Conservation (phyloP, 1,140 invertebrate species). For the Diorhabda carinulata region DNA sequence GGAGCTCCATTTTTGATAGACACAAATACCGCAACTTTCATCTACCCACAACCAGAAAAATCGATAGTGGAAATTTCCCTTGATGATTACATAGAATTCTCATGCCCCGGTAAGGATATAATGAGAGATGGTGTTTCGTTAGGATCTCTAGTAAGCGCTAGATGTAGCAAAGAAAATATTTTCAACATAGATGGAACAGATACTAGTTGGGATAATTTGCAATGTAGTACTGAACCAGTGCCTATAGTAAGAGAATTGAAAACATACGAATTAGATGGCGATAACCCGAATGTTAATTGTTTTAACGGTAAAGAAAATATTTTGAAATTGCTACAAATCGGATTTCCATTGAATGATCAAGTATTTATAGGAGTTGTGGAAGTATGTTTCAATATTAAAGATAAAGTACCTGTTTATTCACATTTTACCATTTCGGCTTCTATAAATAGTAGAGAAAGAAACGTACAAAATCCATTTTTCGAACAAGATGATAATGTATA, state of each 20-base stretch:
- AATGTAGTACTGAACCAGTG: background rate
- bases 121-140: background rate
- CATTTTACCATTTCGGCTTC: background rate
- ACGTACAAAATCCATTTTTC: background rate
- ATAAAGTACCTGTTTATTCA: background rate
- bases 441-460: background rate
- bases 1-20: background rate
- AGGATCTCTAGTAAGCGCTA: background rate
- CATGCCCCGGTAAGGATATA: background rate
- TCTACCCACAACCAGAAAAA: background rate
- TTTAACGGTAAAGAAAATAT: background rate
- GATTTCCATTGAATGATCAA: background rate
- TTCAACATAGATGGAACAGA: background rate
- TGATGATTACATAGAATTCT: background rate
- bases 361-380: background rate
- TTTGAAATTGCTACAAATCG: background rate
- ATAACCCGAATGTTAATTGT: background rate
- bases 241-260: background rate
- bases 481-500: background rate
- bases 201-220: background rate
- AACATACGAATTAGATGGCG: background rate
- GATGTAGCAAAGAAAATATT: background rate
- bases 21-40: background rate
- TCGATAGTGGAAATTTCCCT: background rate
- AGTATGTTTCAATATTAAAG: background rate